These are phyloP conservation scores for Dolichallabes microphthalmus DNA, from an alignment of 2,113 vertebrate genomes.

Conservation along the genomic window DNA sequence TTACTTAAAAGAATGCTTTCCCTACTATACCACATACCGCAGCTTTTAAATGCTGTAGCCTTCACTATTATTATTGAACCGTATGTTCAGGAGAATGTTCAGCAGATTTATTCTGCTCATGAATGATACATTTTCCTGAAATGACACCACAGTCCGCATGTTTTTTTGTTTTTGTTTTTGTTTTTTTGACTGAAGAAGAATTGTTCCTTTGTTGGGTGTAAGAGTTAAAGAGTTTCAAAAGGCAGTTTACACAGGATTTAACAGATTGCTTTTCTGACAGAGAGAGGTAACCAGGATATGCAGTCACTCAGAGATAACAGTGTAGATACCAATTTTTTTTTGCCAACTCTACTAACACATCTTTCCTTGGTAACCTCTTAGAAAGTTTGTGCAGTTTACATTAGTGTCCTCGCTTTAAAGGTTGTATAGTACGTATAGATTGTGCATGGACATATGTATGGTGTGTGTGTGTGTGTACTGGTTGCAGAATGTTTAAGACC, in stretches of 20 bases:
- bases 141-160: not conserved
- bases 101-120: not conserved
- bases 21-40: not conserved
- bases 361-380: not conserved
- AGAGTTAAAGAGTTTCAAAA: not conserved
- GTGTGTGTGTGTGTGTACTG: no score
- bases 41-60: not conserved
- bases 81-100: not conserved
- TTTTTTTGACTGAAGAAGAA: not conserved
- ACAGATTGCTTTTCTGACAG: not conserved
- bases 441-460: no score
- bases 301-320: not conserved
- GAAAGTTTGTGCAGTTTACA: not conserved
- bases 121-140: not conserved
- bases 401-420: not conserved
- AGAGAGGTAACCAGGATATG: constrained; percentile 10
- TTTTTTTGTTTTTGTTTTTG: not conserved
- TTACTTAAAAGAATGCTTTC: not conserved
- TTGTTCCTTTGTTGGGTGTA: not conserved
- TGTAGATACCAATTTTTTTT: constrained; percentile 19
- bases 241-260: not conserved
- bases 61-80: not conserved
- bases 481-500: not conserved
- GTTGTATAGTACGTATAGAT: not conserved
- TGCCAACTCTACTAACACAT: not conserved